Evolutionary conservation across 2,888 invertebrate species (phyloP).

Genomic region (Drosophila glabriapex): DNA sequence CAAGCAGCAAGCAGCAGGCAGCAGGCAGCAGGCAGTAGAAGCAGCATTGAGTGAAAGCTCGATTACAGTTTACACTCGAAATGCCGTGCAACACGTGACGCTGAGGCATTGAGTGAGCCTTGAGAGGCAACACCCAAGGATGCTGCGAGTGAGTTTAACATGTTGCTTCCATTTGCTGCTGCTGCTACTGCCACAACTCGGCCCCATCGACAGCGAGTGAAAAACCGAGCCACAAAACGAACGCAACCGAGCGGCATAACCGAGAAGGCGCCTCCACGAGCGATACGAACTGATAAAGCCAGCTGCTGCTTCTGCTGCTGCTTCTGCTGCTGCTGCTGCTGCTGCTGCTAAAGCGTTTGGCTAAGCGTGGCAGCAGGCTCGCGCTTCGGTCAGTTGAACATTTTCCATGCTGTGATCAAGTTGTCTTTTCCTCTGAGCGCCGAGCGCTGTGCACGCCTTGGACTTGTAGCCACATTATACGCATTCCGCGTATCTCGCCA

Average conservation of each 20-base stretch:
- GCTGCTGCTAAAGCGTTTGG: slow-evolving; percentile 30
- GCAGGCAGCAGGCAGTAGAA: slow-evolving; percentile 41
- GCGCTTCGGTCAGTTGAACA: slow-evolving; percentile 78
- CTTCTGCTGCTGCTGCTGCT: slow-evolving; percentile 22
- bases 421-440: slow-evolving; percentile 80
- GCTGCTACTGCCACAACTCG: slow-evolving; percentile 15
- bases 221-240: slow-evolving; percentile 28
- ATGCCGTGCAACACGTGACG: slow-evolving; percentile 73
- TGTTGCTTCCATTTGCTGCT: slow-evolving; percentile 65
- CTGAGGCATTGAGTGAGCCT: slow-evolving; percentile 52
- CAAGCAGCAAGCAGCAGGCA: slow-evolving; percentile 40
- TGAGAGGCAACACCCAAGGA: slow-evolving; percentile 68
- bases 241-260: slow-evolving; percentile 6
- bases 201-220: slow-evolving; percentile 34
- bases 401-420: slow-evolving; percentile 80
- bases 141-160: slow-evolving; percentile 70
- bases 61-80: slow-evolving; percentile 68
- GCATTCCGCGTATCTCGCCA: slow-evolving; percentile 55
- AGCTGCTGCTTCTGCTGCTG: slow-evolving; percentile 16
- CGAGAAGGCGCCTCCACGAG: slow-evolving; percentile 30
- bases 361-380: slow-evolving; percentile 73
- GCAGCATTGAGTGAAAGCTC: slow-evolving; percentile 45
- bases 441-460: slow-evolving; percentile 78
- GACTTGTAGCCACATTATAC: slow-evolving; percentile 72
- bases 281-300: slow-evolving; percentile 76